phyloP scores from a whole-genome alignment of 1,140 invertebrate species.

The Phocides pigmalion region DNA sequence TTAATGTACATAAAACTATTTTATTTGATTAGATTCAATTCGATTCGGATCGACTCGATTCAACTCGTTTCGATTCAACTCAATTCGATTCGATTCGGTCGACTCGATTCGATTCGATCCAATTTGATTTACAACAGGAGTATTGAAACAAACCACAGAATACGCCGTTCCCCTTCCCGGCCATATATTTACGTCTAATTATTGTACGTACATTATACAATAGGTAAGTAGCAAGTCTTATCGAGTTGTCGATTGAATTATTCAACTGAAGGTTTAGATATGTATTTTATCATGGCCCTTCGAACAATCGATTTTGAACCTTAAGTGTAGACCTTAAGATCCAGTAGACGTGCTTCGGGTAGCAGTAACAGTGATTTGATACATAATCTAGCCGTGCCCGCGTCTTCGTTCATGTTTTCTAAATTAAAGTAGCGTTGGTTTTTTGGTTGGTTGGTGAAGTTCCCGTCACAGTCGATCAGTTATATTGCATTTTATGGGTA shows the following conservation, averaged over 20 bases:
- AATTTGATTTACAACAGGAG: too few species aligned
- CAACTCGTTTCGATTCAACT: too few species aligned
- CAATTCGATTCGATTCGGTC: too few species aligned
- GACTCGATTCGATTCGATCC: too few species aligned
- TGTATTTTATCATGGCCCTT: neutral
- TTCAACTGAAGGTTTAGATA: conserved; percentile 21
- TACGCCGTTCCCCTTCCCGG: neutral
- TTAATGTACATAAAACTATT: too few species aligned
- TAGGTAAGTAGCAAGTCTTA: conserved; percentile 27
- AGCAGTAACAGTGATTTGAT: conserved; percentile 5
- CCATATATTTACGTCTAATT: conserved; percentile 10
- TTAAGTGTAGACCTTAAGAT: neutral
- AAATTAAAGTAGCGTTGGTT: too few species aligned
- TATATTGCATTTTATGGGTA: too few species aligned
- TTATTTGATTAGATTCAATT: too few species aligned
- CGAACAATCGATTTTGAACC: neutral
- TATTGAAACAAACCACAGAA: neutral
- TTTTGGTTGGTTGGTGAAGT: too few species aligned
- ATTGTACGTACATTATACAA: conserved; percentile 29
- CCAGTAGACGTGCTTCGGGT: neutral
- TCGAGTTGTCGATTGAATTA: conserved; percentile 34
- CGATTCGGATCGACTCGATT: too few species aligned
- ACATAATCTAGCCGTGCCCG: neutral
- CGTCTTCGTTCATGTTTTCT: too few species aligned
- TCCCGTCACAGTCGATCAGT: too few species aligned